Conservation (phyloP, 1,140 invertebrate genomes). For the Episyrphus balteatus region DNA sequence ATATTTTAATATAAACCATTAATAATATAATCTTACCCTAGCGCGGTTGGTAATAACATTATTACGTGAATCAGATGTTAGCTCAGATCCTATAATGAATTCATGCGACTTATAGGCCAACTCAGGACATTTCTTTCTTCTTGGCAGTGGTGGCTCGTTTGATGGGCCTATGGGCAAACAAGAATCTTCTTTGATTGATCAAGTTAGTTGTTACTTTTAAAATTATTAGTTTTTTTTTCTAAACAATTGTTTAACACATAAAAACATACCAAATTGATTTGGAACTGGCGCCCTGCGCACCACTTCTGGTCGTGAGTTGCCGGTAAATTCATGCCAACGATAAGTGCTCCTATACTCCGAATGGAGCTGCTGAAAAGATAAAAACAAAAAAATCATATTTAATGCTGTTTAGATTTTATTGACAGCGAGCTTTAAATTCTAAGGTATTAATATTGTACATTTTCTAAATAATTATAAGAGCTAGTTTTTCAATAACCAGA, state of each 20-base stretch:
- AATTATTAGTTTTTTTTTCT: background rate
- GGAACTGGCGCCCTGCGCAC: constrained; percentile 45
- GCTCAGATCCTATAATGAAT: constrained; percentile 52
- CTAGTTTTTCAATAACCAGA: no score
- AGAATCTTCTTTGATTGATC: no score
- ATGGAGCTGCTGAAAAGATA: constrained; percentile 64
- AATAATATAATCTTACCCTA: constrained; percentile 21
- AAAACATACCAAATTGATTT: constrained; percentile 39
- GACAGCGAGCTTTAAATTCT: no score
- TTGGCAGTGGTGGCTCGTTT: constrained; percentile 68
- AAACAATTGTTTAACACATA: background rate
- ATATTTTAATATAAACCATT: no score
- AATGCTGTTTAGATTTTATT: no score
- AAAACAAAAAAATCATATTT: constrained; percentile 6
- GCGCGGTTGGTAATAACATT: constrained; percentile 29
- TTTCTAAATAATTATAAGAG: no score
- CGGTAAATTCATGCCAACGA: constrained; percentile 83
- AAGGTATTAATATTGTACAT: no score
- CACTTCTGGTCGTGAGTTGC: constrained; percentile 51
- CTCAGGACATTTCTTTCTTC: constrained; percentile 76
- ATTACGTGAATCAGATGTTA: constrained; percentile 27
- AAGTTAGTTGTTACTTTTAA: no score
- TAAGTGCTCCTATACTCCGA: constrained; percentile 86
- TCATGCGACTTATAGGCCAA: constrained; percentile 74
- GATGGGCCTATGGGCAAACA: constrained; percentile 18